Percentiles rank a stretch among this genome's conserved stretches.
These are phyloP conservation scores for Clamator glandarius DNA, from an alignment of 2,797 vertebrate genomes.

Conservation along the genomic window DNA sequence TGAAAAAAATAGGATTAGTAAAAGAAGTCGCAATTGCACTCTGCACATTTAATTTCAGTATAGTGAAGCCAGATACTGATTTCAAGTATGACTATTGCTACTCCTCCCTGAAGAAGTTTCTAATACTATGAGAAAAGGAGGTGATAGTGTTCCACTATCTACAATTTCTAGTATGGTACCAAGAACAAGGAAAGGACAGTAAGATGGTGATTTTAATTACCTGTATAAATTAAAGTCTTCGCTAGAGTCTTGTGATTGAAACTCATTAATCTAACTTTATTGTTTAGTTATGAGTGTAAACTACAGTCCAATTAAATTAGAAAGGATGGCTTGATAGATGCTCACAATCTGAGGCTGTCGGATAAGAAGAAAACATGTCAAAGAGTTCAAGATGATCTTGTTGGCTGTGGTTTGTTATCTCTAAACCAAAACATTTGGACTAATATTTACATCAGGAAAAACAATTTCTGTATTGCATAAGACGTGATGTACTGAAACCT, in stretches of 20 bases:
- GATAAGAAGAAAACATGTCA: background rate
- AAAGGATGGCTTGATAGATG: slow-evolving; percentile 42
- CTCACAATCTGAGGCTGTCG: slow-evolving; percentile 9
- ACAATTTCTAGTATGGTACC: slow-evolving; percentile 28
- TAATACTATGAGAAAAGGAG: background rate
- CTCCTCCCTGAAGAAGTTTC: background rate
- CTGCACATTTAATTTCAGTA: background rate
- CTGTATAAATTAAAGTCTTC: slow-evolving; percentile 72
- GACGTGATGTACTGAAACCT: background rate
- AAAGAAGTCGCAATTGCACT: background rate
- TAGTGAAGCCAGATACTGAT: slow-evolving; percentile 16
- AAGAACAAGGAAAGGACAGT: slow-evolving; percentile 69
- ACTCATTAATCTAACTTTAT: slow-evolving; percentile 72
- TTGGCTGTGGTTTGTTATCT: background rate
- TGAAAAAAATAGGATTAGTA: background rate
- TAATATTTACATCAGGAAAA: background rate
- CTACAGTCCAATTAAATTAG: slow-evolving; percentile 69
- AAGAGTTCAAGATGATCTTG: background rate
- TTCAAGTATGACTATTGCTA: slow-evolving; percentile 25
- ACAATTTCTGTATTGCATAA: background rate
- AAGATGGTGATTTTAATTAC: slow-evolving; percentile 72
- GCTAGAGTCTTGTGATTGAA: slow-evolving; percentile 68
- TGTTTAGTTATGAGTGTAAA: slow-evolving; percentile 74
- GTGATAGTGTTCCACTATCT: slow-evolving; percentile 9
- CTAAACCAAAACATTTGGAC: background rate